phyloP scores from a whole-genome alignment of 2,888 invertebrate genomes.

The Ferdinandea cuprea region DNA sequence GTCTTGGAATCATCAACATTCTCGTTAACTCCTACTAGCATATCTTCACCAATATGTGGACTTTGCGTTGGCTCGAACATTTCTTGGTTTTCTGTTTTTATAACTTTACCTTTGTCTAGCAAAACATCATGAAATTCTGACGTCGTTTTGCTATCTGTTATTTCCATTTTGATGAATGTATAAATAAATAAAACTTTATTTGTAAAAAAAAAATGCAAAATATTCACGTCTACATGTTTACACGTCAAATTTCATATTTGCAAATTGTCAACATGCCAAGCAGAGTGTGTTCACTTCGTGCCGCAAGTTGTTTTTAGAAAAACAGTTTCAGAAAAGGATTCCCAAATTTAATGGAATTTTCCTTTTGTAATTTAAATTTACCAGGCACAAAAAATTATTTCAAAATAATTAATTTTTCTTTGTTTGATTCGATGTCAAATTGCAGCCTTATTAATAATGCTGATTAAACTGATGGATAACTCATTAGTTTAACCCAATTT shows the following conservation, averaged over 20 bases:
- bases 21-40: neutral
- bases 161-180: slow-evolving; percentile 47
- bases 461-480: too few species aligned
- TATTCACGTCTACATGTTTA: slow-evolving; percentile 69
- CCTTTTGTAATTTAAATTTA: too few species aligned
- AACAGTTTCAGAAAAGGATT: too few species aligned
- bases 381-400: too few species aligned
- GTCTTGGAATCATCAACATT: slow-evolving; percentile 43
- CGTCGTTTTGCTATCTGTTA: neutral
- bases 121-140: neutral
- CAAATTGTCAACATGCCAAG: neutral
- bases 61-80: slow-evolving; percentile 6
- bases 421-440: too few species aligned
- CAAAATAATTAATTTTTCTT: too few species aligned
- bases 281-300: slow-evolving; percentile 19
- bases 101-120: neutral
- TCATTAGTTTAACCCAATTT: too few species aligned
- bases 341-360: too few species aligned
- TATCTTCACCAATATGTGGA: slow-evolving; percentile 50
- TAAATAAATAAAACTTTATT: slow-evolving; percentile 31
- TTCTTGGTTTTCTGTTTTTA: neutral
- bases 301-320: too few species aligned
- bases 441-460: too few species aligned
- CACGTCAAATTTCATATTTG: slow-evolving; percentile 45
- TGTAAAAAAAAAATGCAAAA: slow-evolving; percentile 19